Base-by-base conservation (phyloP, 2,797 vertebrate genomes). In the Cichlasoma orientale region DNA sequence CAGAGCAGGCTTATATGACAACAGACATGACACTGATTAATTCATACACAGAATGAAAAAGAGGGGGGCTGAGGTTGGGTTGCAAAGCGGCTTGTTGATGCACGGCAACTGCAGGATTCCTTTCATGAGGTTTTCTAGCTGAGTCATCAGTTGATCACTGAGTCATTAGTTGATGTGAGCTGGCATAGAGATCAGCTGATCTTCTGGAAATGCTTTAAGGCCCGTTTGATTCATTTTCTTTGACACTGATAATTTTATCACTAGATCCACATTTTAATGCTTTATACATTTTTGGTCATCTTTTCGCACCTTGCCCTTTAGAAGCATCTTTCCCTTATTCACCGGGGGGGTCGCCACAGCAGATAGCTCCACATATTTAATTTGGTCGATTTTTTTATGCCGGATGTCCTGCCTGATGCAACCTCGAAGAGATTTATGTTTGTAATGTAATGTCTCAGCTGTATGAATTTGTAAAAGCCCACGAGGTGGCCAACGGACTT, bases 1-100 rank as follows among this genome's bases (percentile, higher is more conserved):
- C 61, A 29, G 41, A 68, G 25, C 27, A 29, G 0, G 25, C 9
- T 0, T n/a, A 1, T 0, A 6, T 18, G 14, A 18, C 44, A 16
- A 6, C 16, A 47, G 14, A 18, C 44, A 47, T 47, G 44, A 18
- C 44, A 47, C 5, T 47, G 44, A 47, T 7, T 18, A 47, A 47
- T 18, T 50, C 18, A 50, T 10, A 68, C 61, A 68, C 41, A 50
- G 61, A 47, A 50, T 68, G 61, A 68, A 68, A 66, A 27, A n/a
- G 16, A 13, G 61, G 29, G 61, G 38, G 23, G 23, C 18, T 9
- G 61, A 66, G 61, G 61, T 47, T 36, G 41, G 61, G 61, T 50
- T 68, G 61, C 61, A 68, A 0, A 68, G 61, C 29, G 41, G 41
- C 23, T 68, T 47, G 23, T 41, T 47, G 61, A n/a, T n/a, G 50